A percentile compares a stretch with the other conserved stretches of the same genome.
Conservation (phyloP, 2,888 invertebrate species). For the Alloplasta piceator region DNA sequence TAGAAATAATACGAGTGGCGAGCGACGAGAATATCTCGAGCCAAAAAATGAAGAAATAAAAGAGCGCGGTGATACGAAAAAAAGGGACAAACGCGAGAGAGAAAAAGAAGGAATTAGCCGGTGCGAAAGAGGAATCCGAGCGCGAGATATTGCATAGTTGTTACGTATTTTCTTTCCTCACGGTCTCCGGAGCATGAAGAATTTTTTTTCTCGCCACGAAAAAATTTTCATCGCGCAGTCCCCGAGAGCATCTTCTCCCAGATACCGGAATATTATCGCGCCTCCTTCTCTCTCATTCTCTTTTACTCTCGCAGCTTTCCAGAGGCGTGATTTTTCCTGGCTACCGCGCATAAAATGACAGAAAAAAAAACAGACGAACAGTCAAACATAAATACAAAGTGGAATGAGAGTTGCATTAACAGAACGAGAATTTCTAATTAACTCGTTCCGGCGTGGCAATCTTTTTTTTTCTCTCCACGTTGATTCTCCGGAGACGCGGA, state of each 20-base stretch:
- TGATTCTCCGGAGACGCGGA: not conserved
- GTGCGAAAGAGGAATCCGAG: conserved; percentile 21
- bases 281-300: conserved; percentile 9
- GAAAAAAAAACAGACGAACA: not conserved
- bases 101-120: conserved; percentile 3
- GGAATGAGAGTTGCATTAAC: conserved; percentile 27
- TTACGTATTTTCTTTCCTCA: conserved; percentile 31
- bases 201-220: conserved; percentile 43
- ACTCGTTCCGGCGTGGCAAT: conserved; percentile 7
- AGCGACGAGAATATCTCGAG: conserved; percentile 27
- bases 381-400: not conserved
- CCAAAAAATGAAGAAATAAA: not conserved
- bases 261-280: conserved; percentile 40
- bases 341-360: not conserved
- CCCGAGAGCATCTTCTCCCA: conserved; percentile 41
- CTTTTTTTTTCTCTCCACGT: not conserved
- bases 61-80: not conserved
- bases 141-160: conserved; percentile 4
- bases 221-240: conserved; percentile 38
- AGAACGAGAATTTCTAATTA: conserved; percentile 13
- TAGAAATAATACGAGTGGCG: conserved; percentile 53
- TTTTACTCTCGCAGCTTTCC: conserved; percentile 9
- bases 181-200: conserved; percentile 26
- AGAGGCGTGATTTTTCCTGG: conserved; percentile 44
- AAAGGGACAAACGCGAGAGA: conserved; percentile 1